Conservation (phyloP, 2,888 invertebrate species). For the Spialia ferax region DNA sequence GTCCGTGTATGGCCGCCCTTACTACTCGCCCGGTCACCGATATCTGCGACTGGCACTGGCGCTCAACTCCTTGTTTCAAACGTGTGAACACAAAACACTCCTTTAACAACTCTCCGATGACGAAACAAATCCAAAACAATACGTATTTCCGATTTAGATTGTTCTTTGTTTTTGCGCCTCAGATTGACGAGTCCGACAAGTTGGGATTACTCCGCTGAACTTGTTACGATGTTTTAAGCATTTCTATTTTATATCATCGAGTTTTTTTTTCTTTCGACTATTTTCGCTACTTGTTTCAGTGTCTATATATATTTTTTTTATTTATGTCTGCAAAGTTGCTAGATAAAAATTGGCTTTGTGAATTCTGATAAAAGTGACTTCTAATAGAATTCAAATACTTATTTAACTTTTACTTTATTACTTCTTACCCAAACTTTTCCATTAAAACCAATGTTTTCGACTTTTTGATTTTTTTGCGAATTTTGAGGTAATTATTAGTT, state of each 20-base stretch:
- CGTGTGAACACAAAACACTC: neutral
- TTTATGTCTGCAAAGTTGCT: neutral
- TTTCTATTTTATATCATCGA: neutral
- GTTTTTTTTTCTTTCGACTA: slow-evolving; percentile 24
- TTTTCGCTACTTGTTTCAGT: slow-evolving; percentile 16
- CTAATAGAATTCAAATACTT: neutral
- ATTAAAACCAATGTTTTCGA: too few relatives aligned
- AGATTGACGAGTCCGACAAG: slow-evolving; percentile 59
- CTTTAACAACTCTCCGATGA: slow-evolving; percentile 51
- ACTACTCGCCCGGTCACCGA: neutral
- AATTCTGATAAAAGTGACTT: slow-evolving; percentile 16
- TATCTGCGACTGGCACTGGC: neutral
- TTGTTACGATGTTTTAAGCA: slow-evolving; percentile 52
- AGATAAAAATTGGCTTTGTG: slow-evolving; percentile 12
- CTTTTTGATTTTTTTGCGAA: too few relatives aligned
- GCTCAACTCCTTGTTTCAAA: neutral
- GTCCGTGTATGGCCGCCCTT: too few relatives aligned
- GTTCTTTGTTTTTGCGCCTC: slow-evolving; percentile 59
- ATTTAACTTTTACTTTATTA: neutral
- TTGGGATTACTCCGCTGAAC: slow-evolving; percentile 55
- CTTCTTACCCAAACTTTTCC: too few relatives aligned
- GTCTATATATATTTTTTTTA: neutral
- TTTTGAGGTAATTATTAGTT: too few relatives aligned
- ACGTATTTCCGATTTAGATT: slow-evolving; percentile 62
- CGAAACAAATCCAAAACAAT: slow-evolving; percentile 54